Evolutionary conservation across 2,797 vertebrate genomes (phyloP).

Genomic region (Melopsittacus undulatus): DNA sequence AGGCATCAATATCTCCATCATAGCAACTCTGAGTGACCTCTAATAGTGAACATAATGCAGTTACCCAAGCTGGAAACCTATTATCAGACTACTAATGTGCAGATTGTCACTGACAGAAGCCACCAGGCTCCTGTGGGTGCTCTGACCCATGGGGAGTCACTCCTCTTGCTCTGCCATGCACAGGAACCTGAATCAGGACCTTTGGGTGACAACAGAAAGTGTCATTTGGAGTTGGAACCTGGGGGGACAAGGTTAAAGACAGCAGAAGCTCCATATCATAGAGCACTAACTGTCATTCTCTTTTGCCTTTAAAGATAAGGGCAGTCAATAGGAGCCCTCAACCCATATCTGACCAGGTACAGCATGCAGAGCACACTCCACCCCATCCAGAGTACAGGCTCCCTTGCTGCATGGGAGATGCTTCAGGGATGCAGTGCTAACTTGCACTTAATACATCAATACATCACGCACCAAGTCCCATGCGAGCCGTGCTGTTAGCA

Average conservation of each 20-base stretch:
- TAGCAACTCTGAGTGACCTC: no score
- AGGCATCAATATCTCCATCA: fast-evolving
- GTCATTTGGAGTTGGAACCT: background rate
- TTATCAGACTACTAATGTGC: background rate
- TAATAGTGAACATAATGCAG: fast-evolving
- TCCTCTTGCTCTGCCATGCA: background rate
- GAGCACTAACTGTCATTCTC: background rate
- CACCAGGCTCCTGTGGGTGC: background rate
- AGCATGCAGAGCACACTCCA: fast-evolving
- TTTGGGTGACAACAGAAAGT: background rate
- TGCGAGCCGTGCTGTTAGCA: fast-evolving
- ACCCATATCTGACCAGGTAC: fast-evolving
- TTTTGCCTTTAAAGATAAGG: background rate
- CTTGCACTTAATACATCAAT: background rate
- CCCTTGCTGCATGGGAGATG: background rate
- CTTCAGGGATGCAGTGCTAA: fast-evolving
- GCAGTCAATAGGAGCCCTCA: fast-evolving
- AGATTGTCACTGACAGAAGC: background rate
- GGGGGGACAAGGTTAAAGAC: background rate
- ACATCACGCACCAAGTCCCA: fast-evolving
- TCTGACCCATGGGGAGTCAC: fast-evolving
- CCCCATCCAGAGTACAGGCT: background rate
- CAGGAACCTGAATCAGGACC: fast-evolving
- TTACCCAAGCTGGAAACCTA: fast-evolving
- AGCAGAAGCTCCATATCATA: fast-evolving